Evolutionary conservation across 23 tunicate genomes (phyloP), one percentile per base, ranked within the genome.

Genomic region (Botrylloides violaceus): DNA sequence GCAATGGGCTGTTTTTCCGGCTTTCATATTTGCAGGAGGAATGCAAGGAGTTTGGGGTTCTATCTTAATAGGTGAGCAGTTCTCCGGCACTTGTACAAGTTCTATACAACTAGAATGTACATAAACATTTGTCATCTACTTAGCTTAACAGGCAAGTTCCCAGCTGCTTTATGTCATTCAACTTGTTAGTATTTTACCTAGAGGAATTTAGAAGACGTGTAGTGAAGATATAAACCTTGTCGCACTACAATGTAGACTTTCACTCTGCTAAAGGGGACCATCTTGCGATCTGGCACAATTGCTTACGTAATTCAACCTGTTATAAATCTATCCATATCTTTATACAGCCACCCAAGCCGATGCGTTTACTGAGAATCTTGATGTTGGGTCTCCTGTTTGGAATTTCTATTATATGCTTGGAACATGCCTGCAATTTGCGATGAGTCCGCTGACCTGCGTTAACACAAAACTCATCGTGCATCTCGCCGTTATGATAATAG

Each of bases 371-470:
- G 70, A 63, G 26, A 31, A 23, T 3, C 36, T 63, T 33, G 70
- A 63, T 31, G 70, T 63, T 21, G 70, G 35, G 4, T 63, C 35
- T 31, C 36, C 70, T 63, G 70, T 63, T 3, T 63, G 70, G 70
- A 29, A 29, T 29, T 6, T 63, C 9, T 63, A 31, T 23, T 63
- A 31, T 4, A 63, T 31, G 35, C 70, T 63, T 28, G 70, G 70
- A 31, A 63, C 29, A 4, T 31, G 35, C 4, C 32, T 63, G 18
- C 70, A 63, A 63, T 63, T 63, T 63, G 70, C 70, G 35, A 27
- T 31, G 36, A 63, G 70, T 9, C 32, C 70, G 33, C 32, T 31
- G 12, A 3, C 33, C 3, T 63, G 70, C 70, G 70, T 63, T 3
- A 4, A 34, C 4, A 63, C 70, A 4, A 63, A 63, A 31, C 26